These are phyloP conservation scores for Yasuhikotakia modesta DNA, from an alignment of 2,797 vertebrate species.

Conservation along the genomic window DNA sequence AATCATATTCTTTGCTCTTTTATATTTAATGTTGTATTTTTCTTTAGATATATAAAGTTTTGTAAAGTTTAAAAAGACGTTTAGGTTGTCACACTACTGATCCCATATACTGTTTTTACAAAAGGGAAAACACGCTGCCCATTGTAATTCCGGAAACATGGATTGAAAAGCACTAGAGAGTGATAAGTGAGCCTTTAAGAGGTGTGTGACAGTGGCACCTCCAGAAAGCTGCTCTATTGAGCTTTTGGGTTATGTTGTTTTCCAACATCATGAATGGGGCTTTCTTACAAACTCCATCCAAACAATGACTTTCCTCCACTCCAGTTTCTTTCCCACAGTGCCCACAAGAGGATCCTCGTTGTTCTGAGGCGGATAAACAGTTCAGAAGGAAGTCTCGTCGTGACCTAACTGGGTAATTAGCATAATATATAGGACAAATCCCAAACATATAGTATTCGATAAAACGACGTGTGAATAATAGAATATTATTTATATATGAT, in stretches of 20 bases:
- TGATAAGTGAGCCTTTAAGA: constrained; percentile 1
- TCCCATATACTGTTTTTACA: neutral
- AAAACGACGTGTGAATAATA: neutral
- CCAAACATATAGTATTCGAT: neutral
- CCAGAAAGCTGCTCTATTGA: neutral
- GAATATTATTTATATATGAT: neutral
- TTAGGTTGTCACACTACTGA: too few species aligned
- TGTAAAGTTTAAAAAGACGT: too few species aligned
- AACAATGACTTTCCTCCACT: neutral
- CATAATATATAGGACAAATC: neutral
- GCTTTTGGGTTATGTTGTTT: neutral
- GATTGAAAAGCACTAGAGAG: neutral
- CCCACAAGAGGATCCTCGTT: constrained; percentile 32
- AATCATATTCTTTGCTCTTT: too few species aligned
- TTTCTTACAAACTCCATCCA: neutral
- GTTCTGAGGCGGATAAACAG: neutral
- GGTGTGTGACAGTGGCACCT: constrained; percentile 1
- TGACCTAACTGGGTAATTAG: neutral
- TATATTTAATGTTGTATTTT: too few species aligned
- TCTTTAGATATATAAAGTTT: too few species aligned
- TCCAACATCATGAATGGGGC: neutral
- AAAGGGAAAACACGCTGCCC: neutral
- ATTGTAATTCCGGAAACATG: constrained; percentile 1
- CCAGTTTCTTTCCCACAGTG: constrained; percentile 35
- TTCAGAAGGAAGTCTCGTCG: neutral